Base-by-base conservation (phyloP, 2,113 vertebrate genomes). In the Dipodomys spectabilis region DNA sequence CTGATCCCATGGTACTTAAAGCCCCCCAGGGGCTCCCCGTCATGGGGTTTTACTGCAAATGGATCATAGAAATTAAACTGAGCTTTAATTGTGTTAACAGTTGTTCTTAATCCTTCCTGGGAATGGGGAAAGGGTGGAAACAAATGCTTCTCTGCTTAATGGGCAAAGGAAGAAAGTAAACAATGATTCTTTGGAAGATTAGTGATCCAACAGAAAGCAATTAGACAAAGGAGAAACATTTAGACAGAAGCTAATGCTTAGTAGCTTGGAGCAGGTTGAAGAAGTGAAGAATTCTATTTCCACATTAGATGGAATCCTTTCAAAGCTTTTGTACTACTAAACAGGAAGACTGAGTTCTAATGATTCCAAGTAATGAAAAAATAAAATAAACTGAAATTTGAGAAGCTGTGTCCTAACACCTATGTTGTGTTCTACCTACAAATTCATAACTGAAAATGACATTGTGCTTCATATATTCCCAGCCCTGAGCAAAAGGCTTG, bases 51-150 rank as follows among this genome's bases (percentile, higher is more conserved):
- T 89, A 85, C 67, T 92, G 85, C 84, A 91, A 96, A 86, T 89
- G 67, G n/a, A 67, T 88, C 57, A 60, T 88, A 89, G 81, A 96
- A 94, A 97, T 92, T 89, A 95, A 94, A 94, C 44, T 93, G 78
- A 95, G 75, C 69, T 95, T 95, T 92, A 92, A 95, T 97, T 95
- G 91, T 82, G 73, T 82, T 96, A 92, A 91, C 90, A 85, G 89
- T 91, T 92, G 44, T 71, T 95, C 84, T 88, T 88, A 86, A 87
- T 95, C 87, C 65, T 96, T 83, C 85, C 82, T 92, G 69, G 67
- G 81, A 72, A 71, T 86, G 64, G n/a, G 6, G 57, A 88, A 82
- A 86, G 39, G 60, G 69, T 74, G 32, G 71, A 65, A 88, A 90
- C 49, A 91, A 95, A 84, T 57, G 86, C 30, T 91, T 67, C 53